These are phyloP conservation scores for Carollia perspicillata DNA, from an alignment of 2,113 vertebrate species.

Conservation along the genomic window DNA sequence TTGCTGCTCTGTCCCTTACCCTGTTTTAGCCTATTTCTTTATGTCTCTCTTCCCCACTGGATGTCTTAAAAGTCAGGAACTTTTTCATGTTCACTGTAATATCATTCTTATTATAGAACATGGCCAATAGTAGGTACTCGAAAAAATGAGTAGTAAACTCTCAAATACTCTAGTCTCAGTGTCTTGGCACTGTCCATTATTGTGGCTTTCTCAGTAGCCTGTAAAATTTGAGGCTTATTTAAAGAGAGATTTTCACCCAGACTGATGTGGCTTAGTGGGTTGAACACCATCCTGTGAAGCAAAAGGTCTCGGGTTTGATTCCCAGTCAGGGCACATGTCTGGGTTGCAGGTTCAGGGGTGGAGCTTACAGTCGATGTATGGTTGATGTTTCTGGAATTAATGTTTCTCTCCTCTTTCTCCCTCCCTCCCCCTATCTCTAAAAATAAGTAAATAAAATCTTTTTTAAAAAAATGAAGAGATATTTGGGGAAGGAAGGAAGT, in stretches of 20 bases:
- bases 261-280: too few relatives aligned
- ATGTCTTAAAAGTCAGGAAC: neutral
- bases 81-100: neutral
- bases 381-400: too few relatives aligned
- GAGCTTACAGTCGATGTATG: too few relatives aligned
- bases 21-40: neutral
- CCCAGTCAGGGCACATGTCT: too few relatives aligned
- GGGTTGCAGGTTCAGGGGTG: too few relatives aligned
- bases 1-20: neutral
- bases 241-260: neutral
- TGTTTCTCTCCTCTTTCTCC: too few relatives aligned
- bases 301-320: too few relatives aligned
- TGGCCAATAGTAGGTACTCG: neutral
- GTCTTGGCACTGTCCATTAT: neutral
- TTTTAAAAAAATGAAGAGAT: neutral
- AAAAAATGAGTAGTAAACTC: neutral
- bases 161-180: neutral
- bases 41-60: neutral
- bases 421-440: too few relatives aligned
- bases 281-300: too few relatives aligned
- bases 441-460: too few relatives aligned
- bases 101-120: neutral
- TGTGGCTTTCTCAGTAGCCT: neutral
- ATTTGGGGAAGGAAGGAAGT: neutral
- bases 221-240: neutral